These are phyloP conservation scores for Pterobdella sp. DNA, from an alignment of 2,888 invertebrate species.

Conservation along the genomic window DNA sequence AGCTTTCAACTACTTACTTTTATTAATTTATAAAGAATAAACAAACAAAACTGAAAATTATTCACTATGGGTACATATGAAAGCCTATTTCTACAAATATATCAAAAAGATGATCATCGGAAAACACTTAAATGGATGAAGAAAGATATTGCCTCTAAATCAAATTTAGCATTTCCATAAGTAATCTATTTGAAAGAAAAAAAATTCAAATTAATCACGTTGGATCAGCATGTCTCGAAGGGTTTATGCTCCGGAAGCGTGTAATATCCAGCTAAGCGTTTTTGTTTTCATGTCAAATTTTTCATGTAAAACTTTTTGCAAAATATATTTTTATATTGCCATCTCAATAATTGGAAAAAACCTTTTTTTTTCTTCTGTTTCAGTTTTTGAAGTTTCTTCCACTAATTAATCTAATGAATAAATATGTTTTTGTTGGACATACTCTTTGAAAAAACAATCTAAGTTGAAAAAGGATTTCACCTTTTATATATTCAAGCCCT, in stretches of 20 bases:
- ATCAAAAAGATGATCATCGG: too few species aligned
- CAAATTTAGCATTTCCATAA: not conserved
- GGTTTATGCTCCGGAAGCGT: conserved; percentile 8
- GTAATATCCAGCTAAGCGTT: not conserved
- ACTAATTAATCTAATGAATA: not conserved
- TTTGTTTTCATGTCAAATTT: not conserved
- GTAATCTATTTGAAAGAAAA: not conserved
- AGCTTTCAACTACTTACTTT: not conserved
- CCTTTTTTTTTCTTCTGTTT: too few species aligned
- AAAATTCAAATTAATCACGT: not conserved
- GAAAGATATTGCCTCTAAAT: not conserved
- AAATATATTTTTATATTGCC: too few species aligned
- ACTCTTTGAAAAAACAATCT: not conserved
- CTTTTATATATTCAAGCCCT: conserved; percentile 12
- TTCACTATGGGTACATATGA: not conserved
- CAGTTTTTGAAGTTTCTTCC: too few species aligned
- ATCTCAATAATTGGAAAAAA: not conserved
- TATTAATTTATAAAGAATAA: conserved; percentile 7
- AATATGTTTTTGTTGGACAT: not conserved
- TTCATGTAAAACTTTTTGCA: too few species aligned
- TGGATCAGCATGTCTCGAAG: not conserved
- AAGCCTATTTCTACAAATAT: too few species aligned
- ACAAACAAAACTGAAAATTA: not conserved
- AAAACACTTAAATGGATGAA: not conserved
- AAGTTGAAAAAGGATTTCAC: not conserved